Evolutionary conservation across 2,797 vertebrate species (phyloP), one percentile per base, ranked within the genome.

Genomic region (Rhincodon typus): DNA sequence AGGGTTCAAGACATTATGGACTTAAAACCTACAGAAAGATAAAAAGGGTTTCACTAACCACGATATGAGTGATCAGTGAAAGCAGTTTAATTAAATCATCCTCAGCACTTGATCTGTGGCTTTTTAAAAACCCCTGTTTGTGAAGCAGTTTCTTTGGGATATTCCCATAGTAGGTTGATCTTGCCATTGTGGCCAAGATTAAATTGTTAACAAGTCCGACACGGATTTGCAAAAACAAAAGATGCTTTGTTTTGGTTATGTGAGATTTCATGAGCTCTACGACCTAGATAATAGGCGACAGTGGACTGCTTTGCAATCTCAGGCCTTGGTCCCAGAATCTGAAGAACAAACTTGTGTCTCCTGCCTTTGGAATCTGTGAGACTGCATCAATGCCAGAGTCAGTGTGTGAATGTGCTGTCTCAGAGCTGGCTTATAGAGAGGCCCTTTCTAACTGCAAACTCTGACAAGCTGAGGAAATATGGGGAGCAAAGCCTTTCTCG

Each of bases 191-290:
- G 96, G 97, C 97, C 97, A 96, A 97, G 97, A 97, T 97, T 97
- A 97, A 97, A 96, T 97, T 96, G 97, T 97, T 97, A 96, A 97
- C 97, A 96, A 97, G 97, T 97, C 97, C 96, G 97, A 98, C 98
- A 98, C 97, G 97, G 97, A 96, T 97, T 98, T 97, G 96, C 5
- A 6, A 96, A 96, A 97, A 98, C 98, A 98, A 98, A 97, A 97
- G 62, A 97, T 96, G 96, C 96, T 96, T 98, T 98, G 97, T 98
- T 96, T 94, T 97, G 95, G 96, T 96, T 97, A 8, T 96, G 96
- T 97, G 97, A 97, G 97, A 97, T 98, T 97, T 97, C 97, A 96
- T 97, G 96, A 97, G 96, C 97, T 97, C 96, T 96, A 96, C 95
- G 96, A 97, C 96, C 97, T 96, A 97, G 96, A 97, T 97, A 97